Conservation (phyloP, 2,113 vertebrate genomes). For the Lampris incognitus region DNA sequence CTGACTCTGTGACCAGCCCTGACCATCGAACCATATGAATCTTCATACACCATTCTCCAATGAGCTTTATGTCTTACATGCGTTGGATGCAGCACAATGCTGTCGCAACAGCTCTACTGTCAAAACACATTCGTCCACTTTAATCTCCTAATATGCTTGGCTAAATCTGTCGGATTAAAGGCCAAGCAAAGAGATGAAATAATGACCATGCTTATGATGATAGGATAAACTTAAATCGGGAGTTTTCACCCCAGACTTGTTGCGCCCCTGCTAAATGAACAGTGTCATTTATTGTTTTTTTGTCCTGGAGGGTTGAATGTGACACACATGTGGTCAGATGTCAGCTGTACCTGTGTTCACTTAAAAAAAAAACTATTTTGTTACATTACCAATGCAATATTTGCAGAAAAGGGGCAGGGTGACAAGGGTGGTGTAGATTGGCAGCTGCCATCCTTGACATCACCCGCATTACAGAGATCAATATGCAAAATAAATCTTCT, state of each 20-base stretch:
- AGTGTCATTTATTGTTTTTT: conserved; percentile 14
- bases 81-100: conserved; percentile 37
- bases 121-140: conserved; percentile 22
- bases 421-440: no score
- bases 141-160: conserved; percentile 30
- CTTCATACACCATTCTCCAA: conserved; percentile 22
- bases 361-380: not conserved
- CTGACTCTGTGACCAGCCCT: conserved; percentile 38
- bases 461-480: no score
- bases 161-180: conserved; percentile 20
- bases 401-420: no score
- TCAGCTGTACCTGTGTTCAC: conserved; percentile 3
- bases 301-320: conserved; percentile 22
- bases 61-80: conserved; percentile 34
- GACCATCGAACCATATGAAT: conserved; percentile 44
- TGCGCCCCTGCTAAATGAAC: conserved; percentile 30
- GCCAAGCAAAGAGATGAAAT: not conserved
- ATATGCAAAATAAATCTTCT: no score
- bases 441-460: no score
- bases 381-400: not conserved
- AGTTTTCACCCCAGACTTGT: conserved; percentile 3
- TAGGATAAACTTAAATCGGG: not conserved
- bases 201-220: conserved; percentile 23
- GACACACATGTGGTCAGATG: conserved; percentile 21
- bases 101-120: conserved; percentile 47